Conservation (phyloP, 2,797 vertebrate genomes). For the Eulemur rubriventer region DNA sequence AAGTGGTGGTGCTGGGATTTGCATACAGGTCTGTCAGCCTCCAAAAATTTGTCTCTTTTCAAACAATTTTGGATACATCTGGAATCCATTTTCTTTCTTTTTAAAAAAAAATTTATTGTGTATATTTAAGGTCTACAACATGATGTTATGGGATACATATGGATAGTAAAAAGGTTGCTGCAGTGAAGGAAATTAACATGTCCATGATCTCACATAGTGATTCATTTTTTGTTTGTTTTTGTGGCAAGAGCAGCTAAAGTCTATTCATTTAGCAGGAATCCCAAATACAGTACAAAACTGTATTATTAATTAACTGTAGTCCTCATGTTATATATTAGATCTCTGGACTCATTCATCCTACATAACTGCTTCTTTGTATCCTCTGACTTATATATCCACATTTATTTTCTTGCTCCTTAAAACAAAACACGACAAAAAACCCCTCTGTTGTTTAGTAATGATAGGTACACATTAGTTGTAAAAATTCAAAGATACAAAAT, state of each 20-base stretch:
- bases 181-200: background rate
- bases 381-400: background rate
- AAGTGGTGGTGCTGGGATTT: background rate
- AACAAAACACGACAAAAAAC: background rate
- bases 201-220: background rate
- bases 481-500: background rate
- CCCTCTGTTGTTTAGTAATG: background rate
- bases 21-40: background rate
- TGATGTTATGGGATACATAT: too few relatives aligned
- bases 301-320: background rate
- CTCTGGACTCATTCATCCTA: background rate
- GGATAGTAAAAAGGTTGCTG: background rate
- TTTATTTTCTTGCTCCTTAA: background rate
- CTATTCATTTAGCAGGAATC: background rate
- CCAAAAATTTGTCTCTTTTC: background rate
- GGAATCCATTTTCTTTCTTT: slow-evolving; percentile 3
- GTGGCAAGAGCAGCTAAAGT: background rate
- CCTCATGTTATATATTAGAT: background rate
- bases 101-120: background rate
- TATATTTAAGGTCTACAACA: background rate
- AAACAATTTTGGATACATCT: background rate
- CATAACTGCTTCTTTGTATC: background rate
- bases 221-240: background rate
- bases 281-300: background rate
- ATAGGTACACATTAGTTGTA: background rate